phyloP scores from a whole-genome alignment of 2,113 vertebrate genomes.

The Hippocampus guttulatus region DNA sequence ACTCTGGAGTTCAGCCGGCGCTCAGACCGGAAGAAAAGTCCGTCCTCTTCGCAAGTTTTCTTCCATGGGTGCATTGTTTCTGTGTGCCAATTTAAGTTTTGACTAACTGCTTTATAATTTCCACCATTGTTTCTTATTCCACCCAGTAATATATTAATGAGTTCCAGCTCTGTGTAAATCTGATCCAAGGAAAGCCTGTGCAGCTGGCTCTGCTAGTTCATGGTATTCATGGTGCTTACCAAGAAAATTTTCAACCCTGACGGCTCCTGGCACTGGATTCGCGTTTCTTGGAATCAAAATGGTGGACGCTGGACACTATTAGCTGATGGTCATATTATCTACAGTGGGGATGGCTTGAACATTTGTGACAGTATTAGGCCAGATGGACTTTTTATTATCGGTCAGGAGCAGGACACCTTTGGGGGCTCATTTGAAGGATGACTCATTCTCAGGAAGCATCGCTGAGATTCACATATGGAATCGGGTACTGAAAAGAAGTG shows the following conservation, averaged over 20 bases:
- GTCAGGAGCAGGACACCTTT: constrained; percentile 64
- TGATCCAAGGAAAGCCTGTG: constrained; percentile 44
- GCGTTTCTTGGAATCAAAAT: constrained; percentile 62
- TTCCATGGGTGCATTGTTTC: constrained; percentile 59
- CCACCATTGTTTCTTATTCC: constrained; percentile 73
- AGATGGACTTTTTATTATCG: constrained; percentile 64
- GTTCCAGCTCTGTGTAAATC: constrained; percentile 68
- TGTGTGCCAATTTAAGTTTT: constrained; percentile 64
- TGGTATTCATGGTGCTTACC: constrained; percentile 52
- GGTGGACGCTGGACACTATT: constrained; percentile 63
- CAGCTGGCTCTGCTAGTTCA: constrained; percentile 68
- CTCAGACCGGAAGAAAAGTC: constrained; percentile 50
- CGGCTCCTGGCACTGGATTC: constrained; percentile 65
- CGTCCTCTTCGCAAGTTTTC: constrained; percentile 62
- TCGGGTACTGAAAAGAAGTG: constrained; percentile 52
- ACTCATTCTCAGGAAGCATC: constrained; percentile 71
- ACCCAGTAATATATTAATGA: constrained; percentile 58
- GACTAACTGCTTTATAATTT: constrained; percentile 50
- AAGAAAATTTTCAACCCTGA: constrained; percentile 58
- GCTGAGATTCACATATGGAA: constrained; percentile 75
- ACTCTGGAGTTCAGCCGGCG: constrained; percentile 59
- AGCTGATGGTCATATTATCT: constrained; percentile 38
- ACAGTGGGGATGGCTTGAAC: constrained; percentile 33
- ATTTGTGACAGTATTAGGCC: constrained; percentile 42
- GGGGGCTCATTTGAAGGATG: constrained; percentile 55